Conservation (phyloP, 2,113 vertebrate species). For the Engystomops pustulosus region DNA sequence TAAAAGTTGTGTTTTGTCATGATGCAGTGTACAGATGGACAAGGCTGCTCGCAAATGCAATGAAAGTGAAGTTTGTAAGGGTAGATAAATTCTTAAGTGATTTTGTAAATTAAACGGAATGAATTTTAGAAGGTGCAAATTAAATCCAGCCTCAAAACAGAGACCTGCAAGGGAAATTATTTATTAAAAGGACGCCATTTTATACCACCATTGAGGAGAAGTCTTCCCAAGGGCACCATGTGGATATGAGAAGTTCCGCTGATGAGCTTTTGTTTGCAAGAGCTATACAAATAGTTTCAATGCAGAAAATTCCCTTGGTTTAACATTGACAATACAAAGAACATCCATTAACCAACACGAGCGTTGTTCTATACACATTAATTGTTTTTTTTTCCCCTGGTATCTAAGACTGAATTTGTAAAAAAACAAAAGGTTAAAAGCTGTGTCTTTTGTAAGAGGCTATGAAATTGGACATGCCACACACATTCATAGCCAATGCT, state of each 20-base stretch:
- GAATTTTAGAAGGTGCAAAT: too few relatives aligned
- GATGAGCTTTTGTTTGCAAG: background rate
- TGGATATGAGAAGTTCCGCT: background rate
- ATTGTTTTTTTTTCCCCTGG: background rate
- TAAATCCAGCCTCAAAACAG: too few relatives aligned
- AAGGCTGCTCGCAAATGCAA: too few relatives aligned
- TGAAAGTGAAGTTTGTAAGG: too few relatives aligned
- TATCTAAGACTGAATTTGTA: slow-evolving; percentile 17
- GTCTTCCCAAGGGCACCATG: background rate
- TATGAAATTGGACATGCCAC: background rate
- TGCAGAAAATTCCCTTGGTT: background rate
- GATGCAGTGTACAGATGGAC: too few relatives aligned
- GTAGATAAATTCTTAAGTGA: too few relatives aligned
- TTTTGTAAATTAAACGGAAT: too few relatives aligned
- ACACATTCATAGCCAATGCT: slow-evolving; percentile 11
- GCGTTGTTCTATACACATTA: background rate
- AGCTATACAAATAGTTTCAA: background rate
- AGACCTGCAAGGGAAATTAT: too few relatives aligned
- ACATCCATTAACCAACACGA: background rate
- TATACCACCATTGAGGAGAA: background rate
- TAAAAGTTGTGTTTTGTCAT: too few relatives aligned
- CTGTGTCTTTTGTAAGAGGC: background rate
- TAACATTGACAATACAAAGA: background rate
- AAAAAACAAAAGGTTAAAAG: slow-evolving; percentile 17
- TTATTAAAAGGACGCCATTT: background rate